phyloP scores from a whole-genome alignment of 2,797 vertebrate species.

The Tragelaphus eurycerus region DNA sequence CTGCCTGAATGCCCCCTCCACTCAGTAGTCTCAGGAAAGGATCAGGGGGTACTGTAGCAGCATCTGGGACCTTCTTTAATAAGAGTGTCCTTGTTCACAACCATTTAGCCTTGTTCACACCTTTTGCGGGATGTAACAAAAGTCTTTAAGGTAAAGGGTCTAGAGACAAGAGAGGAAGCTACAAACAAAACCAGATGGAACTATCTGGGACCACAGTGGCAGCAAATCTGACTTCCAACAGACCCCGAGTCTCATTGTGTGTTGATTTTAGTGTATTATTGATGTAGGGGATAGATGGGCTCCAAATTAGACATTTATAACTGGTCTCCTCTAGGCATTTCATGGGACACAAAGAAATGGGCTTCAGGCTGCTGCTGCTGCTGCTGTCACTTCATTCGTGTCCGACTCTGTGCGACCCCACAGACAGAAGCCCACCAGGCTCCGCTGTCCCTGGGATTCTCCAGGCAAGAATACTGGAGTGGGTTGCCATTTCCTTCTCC shows the following conservation, averaged over 20 bases:
- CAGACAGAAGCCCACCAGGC: too few relatives aligned
- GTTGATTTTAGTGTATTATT: neutral
- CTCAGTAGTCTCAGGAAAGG: neutral
- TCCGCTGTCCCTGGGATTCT: too few relatives aligned
- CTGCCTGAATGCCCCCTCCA: neutral
- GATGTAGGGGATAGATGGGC: too few relatives aligned
- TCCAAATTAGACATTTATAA: neutral
- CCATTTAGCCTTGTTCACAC: neutral
- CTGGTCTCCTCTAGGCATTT: neutral
- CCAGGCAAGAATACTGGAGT: too few relatives aligned
- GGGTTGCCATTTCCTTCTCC: too few relatives aligned
- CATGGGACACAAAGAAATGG: too few relatives aligned
- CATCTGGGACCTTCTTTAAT: neutral
- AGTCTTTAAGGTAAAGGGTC: neutral
- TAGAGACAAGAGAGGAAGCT: neutral
- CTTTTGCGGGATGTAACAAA: rapidly evolving
- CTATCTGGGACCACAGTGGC: neutral
- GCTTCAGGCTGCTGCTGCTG: too few relatives aligned
- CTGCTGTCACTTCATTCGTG: too few relatives aligned
- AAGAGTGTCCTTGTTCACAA: too few relatives aligned
- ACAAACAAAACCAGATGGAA: neutral
- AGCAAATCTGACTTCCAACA: neutral
- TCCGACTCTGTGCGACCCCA: too few relatives aligned
- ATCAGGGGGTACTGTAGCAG: neutral
- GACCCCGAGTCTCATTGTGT: neutral